Evolutionary conservation across 2,797 vertebrate genomes (phyloP).

Genomic region (Furcifer pardalis): DNA sequence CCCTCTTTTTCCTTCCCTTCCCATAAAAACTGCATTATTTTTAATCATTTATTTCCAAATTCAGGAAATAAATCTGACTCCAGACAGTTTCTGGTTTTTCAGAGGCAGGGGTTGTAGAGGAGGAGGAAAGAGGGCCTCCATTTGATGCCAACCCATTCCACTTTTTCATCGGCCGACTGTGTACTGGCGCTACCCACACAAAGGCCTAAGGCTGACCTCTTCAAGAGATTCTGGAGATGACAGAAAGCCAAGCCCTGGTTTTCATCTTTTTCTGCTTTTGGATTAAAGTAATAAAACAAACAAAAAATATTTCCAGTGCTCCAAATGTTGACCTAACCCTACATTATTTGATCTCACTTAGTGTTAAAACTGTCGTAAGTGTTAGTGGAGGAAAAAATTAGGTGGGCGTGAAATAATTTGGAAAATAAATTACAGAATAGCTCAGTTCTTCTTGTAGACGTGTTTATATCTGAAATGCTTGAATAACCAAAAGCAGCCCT

Average conservation of each 20-base stretch:
- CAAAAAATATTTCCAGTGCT: constrained; percentile 6
- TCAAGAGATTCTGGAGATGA: not conserved
- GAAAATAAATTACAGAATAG: not conserved
- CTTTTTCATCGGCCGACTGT: too few relatives aligned
- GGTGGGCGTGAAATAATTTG: not conserved
- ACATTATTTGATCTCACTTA: not conserved
- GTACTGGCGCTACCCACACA: too few relatives aligned
- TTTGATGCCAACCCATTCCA: too few relatives aligned
- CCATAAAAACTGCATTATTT: too few relatives aligned
- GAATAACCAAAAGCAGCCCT: not conserved
- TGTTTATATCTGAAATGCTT: not conserved
- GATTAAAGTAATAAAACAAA: not conserved
- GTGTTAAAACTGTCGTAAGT: not conserved
- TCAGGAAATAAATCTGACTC: too few relatives aligned
- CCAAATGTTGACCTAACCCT: not conserved
- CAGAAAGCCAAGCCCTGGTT: not conserved
- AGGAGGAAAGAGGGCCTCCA: too few relatives aligned
- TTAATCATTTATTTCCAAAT: too few relatives aligned
- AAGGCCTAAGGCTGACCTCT: too few relatives aligned
- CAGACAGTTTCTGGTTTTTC: too few relatives aligned
- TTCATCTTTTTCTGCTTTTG: not conserved
- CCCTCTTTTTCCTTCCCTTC: too few relatives aligned
- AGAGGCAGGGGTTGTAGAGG: too few relatives aligned
- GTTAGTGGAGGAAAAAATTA: not conserved
- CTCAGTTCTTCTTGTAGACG: not conserved